Evolutionary conservation across 53 echinoderm and acorn worm species (phyloP).

Genomic region (Temnopleurus reevesii): DNA sequence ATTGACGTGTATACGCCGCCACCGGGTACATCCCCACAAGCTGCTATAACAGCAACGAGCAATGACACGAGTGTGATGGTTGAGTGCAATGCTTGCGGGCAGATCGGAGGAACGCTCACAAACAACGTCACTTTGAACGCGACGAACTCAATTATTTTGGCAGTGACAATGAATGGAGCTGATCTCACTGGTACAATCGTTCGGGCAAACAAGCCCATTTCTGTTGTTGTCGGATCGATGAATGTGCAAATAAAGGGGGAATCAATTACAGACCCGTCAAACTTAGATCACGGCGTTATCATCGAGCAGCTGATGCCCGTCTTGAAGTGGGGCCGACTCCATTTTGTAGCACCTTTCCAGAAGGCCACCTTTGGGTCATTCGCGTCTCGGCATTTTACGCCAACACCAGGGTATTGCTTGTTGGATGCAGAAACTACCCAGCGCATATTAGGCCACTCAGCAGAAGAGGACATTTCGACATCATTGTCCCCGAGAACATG

Average conservation of each 20-base stretch:
- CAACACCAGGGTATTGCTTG: not conserved
- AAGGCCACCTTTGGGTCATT: not conserved
- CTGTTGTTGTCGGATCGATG: not conserved
- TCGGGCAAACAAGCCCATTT: not conserved
- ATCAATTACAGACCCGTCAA: not conserved
- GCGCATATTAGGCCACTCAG: not conserved
- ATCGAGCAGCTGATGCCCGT: slow-evolving; percentile 38
- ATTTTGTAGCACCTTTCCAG: not conserved
- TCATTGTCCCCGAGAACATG: not conserved
- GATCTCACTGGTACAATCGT: not conserved
- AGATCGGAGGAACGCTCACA: not conserved
- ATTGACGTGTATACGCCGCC: slow-evolving; percentile 4
- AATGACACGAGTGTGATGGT: not conserved
- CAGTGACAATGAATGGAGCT: not conserved
- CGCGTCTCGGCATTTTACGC: not conserved
- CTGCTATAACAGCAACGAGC: not conserved
- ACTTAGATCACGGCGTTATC: not conserved
- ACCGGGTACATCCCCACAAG: not conserved
- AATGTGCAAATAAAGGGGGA: not conserved
- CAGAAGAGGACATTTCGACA: not conserved
- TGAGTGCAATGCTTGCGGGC: not conserved
- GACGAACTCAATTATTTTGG: not conserved
- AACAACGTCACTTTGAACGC: not conserved
- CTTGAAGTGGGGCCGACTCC: not conserved
- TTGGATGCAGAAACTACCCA: not conserved